Percentiles rank a stretch among this genome's conserved stretches.
Evolutionary conservation across 2,888 invertebrate species (phyloP).

Genomic region (Cosmorhoe ocellata): DNA sequence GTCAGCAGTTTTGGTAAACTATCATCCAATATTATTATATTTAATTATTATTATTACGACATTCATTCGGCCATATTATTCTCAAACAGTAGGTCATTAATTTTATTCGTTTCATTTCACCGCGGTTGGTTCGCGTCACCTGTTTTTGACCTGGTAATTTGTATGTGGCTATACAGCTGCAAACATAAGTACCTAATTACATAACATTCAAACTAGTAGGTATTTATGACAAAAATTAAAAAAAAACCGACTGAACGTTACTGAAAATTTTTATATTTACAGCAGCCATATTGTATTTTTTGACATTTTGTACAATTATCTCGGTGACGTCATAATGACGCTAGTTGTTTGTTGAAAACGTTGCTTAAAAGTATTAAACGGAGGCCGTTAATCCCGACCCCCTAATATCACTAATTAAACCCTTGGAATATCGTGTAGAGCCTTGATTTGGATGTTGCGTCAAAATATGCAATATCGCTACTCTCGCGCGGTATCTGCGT

Average conservation of each 20-base stretch:
- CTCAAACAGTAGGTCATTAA: conserved; percentile 18
- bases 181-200: no score
- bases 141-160: conserved; percentile 13
- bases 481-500: conserved; percentile 38
- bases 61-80: conserved; percentile 13
- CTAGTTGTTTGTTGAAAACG: no score
- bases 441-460: conserved; percentile 35
- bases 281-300: no score
- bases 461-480: conserved; percentile 58
- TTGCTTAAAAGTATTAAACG: no score
- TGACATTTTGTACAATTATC: no score
- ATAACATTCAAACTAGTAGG: no score
- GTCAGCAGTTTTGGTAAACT: no score
- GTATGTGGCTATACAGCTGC: background rate
- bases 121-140: conserved; percentile 15
- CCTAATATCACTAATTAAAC: conserved; percentile 21
- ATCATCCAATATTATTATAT: conserved; percentile 11
- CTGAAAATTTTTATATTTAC: no score
- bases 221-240: no score
- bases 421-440: conserved; percentile 13
- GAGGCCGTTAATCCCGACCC: background rate
- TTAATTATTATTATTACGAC: background rate
- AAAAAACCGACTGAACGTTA: no score
- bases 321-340: no score
- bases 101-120: conserved; percentile 10